phyloP scores from a whole-genome alignment of 2,797 vertebrate species.

The Xerus rutilus region DNA sequence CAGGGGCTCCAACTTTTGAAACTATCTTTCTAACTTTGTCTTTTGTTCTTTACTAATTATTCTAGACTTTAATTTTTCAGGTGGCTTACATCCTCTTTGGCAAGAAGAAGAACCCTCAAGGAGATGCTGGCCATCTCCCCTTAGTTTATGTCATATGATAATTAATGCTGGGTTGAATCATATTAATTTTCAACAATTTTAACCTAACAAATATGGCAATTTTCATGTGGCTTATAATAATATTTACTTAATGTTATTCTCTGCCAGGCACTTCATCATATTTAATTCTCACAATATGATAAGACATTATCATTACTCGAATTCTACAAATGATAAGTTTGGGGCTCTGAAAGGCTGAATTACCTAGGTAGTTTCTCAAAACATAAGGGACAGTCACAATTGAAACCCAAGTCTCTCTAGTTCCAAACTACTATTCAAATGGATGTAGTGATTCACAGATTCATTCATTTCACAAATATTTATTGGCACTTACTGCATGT shows the following conservation, averaged over 20 bases:
- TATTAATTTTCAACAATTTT: slow-evolving; percentile 3
- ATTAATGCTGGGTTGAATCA: background rate
- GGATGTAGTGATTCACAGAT: background rate
- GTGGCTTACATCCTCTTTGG: no score
- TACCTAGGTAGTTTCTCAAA: background rate
- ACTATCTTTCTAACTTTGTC: no score
- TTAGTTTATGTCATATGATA: slow-evolving; percentile 13
- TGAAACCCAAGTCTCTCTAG: background rate
- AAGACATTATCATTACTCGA: background rate
- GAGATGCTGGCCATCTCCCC: no score
- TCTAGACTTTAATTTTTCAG: no score
- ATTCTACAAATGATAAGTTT: background rate
- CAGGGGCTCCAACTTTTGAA: no score
- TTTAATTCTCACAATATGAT: background rate
- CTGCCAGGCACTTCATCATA: background rate
- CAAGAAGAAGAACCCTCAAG: no score
- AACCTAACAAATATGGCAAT: background rate
- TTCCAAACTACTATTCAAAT: background rate
- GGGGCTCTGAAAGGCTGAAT: background rate
- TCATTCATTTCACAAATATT: background rate
- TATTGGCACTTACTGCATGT: background rate
- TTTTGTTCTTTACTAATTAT: no score
- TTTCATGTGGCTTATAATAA: background rate
- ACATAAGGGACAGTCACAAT: background rate
- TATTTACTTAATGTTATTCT: background rate